These are phyloP conservation scores for Coranthus polyacanthus DNA, from an alignment of 2,797 vertebrate species.

Conservation along the genomic window DNA sequence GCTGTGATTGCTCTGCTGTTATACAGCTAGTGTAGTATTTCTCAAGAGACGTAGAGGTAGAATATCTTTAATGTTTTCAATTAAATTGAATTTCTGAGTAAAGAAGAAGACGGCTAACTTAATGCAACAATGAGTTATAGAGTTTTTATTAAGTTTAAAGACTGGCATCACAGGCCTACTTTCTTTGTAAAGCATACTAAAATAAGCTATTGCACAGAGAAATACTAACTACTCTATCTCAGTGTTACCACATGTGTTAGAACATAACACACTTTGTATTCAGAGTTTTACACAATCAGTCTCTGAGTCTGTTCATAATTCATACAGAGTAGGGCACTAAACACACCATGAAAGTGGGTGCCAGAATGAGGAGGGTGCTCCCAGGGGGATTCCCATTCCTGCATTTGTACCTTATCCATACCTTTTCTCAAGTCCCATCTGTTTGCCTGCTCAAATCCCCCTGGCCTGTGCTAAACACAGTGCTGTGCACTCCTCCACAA, in stretches of 20 bases:
- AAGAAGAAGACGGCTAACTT: constrained; percentile 22
- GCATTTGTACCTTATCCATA: constrained; percentile 82
- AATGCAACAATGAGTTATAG: background rate
- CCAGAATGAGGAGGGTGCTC: constrained; percentile 75
- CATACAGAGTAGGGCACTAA: constrained; percentile 77
- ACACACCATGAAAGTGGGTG: constrained; percentile 82
- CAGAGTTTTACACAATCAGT: constrained; percentile 71
- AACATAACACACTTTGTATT: constrained; percentile 71
- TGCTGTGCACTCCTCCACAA: constrained; percentile 69
- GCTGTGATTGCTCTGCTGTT: constrained; percentile 68
- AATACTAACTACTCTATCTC: constrained; percentile 46
- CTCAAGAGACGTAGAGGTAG: constrained; percentile 39
- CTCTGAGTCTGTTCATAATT: constrained; percentile 73
- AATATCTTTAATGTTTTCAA: constrained; percentile 34
- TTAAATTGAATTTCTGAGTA: constrained; percentile 29
- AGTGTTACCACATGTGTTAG: constrained; percentile 30
- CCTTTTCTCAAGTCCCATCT: constrained; percentile 84
- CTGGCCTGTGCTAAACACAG: constrained; percentile 83
- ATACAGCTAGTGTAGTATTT: constrained; percentile 46
- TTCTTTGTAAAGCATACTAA: constrained; percentile 23
- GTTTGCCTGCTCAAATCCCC: constrained; percentile 86
- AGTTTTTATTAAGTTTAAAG: constrained; percentile 16
- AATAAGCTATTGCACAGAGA: constrained; percentile 48
- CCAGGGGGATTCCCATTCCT: constrained; percentile 70
- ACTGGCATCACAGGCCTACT: constrained; percentile 20